These are phyloP conservation scores for Agonopterix subpropinquella DNA, from an alignment of 2,888 invertebrate genomes.

Conservation along the genomic window DNA sequence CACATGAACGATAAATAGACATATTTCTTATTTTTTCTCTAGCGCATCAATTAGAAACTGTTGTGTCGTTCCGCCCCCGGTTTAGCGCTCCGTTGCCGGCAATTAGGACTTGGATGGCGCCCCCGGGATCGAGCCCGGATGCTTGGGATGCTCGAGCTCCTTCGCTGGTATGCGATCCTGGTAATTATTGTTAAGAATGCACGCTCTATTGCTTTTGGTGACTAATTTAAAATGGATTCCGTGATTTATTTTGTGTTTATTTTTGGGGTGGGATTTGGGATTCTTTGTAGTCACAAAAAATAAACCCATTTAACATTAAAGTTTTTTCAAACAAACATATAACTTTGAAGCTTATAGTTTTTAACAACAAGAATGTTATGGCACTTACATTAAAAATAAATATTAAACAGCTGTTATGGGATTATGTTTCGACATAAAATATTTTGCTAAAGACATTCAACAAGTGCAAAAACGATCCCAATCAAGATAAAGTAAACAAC, in stretches of 20 bases:
- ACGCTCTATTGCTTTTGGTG: conserved; percentile 38
- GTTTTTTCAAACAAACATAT: no score
- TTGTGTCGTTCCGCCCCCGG: conserved; percentile 23
- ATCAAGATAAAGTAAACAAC: not conserved
- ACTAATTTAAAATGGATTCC: conserved; percentile 45
- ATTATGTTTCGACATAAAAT: no score
- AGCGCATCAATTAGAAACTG: conserved; percentile 36
- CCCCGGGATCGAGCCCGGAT: conserved; percentile 45
- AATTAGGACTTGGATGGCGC: conserved; percentile 39
- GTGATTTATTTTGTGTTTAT: conserved; percentile 27
- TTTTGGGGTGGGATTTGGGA: conserved; percentile 1
- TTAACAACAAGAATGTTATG: no score
- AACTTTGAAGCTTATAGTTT: no score
- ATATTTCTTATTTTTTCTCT: conserved; percentile 32
- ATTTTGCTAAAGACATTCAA: not conserved
- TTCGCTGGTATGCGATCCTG: conserved; percentile 46
- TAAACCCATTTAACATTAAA: no score
- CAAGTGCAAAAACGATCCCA: conserved; percentile 2
- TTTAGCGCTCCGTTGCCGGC: conserved; percentile 38
- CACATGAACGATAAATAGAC: conserved; percentile 37
- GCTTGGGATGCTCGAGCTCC: conserved; percentile 36
- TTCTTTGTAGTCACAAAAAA: no score
- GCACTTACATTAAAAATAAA: no score
- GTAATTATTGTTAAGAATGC: conserved; percentile 44
- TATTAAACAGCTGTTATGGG: no score